phyloP scores from a whole-genome alignment of 1,140 invertebrate species.

The Metopolophium dirhodum region DNA sequence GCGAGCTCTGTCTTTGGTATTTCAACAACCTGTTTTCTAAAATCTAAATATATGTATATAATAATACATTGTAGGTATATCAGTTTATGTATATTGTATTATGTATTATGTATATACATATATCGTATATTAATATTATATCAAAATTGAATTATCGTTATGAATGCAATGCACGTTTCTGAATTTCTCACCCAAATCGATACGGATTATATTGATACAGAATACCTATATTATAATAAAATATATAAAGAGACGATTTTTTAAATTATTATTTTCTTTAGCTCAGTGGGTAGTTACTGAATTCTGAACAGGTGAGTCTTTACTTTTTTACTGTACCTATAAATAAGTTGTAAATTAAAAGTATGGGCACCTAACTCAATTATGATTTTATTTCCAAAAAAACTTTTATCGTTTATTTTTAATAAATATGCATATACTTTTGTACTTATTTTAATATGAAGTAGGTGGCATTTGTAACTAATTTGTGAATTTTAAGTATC shows the following conservation, averaged over 20 bases:
- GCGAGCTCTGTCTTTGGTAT: neutral
- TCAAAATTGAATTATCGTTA: conserved; percentile 38
- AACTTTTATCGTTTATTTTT: neutral
- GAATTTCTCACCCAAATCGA: neutral
- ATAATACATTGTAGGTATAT: neutral
- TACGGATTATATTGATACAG: neutral
- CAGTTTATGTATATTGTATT: neutral
- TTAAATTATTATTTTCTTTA: neutral
- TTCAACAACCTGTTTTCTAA: neutral
- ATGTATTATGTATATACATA: neutral
- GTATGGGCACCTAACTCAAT: neutral
- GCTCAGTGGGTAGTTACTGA: neutral
- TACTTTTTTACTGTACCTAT: neutral
- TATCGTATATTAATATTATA: neutral
- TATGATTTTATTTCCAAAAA: neutral
- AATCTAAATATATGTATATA: conserved; percentile 25
- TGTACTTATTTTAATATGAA: no score
- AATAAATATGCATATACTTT: no score
- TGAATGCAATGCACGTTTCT: conserved; percentile 23
- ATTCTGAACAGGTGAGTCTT: neutral
- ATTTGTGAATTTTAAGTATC: no score
- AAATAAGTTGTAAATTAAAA: no score
- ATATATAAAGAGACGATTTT: neutral
- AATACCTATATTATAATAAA: no score
- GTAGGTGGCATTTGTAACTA: no score